Evolutionary conservation across 1,140 invertebrate species (phyloP), one percentile per base, ranked within the genome.

Genomic region (Halesus radiatus): DNA sequence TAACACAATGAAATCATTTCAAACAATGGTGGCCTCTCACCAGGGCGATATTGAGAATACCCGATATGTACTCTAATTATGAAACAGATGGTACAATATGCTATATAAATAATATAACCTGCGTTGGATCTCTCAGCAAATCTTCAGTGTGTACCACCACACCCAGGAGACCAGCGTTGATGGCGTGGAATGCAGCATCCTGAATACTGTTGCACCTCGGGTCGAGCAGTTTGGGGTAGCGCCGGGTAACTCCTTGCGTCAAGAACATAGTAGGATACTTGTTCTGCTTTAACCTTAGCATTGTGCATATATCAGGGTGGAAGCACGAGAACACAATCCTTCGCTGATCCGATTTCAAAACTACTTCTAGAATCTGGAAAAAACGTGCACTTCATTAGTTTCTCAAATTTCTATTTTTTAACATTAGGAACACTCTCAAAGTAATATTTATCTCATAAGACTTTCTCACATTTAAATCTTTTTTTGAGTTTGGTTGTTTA

Each of bases 211-310:
- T 92, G 79, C 96, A 97, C 22, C 97, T 90, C 0, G 94, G 93
- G 88, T 98, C 97, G 56, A 93, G 91, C 87, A 98, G 98, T 52
- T 93, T 92, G 54, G 93, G 92, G 87, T 97, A 98, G 80, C 94
- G 94, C 5, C 90, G 87, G 2, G 95, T 96, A 13, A 95, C 88
- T 1, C 97, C 97, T 89, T 97, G 92, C 0, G 97, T 98, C 60
- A 99, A 88, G 86, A 98, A 98, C 89, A 99, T 93, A 0, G 98
- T 95, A 0, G 98, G 97, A 90, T 98, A 99, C 84, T 95, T 95
- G 87, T 98, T 98, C 89, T 99, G 98, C 85, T 99, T 99, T 76
- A 95, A 89, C 50, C 96, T 92, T 64, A 98, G 90, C 96, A 98
- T 96, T 0, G 95, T 93, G 85, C 97, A 98, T 64, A 97, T 95